Evolutionary conservation across 1,140 invertebrate genomes (phyloP), one percentile per base, ranked within the genome.

Genomic region (Monochamus saltuarius): DNA sequence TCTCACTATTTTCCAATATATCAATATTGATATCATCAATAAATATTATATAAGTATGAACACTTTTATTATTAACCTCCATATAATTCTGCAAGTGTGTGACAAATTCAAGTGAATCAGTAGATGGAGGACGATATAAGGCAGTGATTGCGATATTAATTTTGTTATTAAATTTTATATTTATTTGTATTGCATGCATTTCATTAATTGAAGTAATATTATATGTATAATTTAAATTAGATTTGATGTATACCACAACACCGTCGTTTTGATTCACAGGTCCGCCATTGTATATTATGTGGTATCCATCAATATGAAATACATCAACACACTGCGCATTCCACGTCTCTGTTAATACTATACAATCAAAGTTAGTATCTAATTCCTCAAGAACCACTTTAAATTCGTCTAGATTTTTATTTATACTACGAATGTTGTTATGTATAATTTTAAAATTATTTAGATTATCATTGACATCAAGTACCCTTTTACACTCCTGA

Each of bases 11-110:
- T 45, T 14, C 7, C 16, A 45, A 14, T 9, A 45, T 45, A 14
- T 45, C 42, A 45, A 45, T 45, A 45, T 45, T 45, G 9, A 45
- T 45, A 14, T 45, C 42, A 14, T 14, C 42, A 45, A 45, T 45
- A 14, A 45, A 10, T 7, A 45, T 45, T 11, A 14, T 11, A 14
- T 45, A 45, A 7, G 42, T 45, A 14, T 9, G 9, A 45, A 11
- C 42, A 14, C 9, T 45, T 45, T 14, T 9, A 7, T 45, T 14
- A 14, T 45, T 38, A 7, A 38, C n/a, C n/a, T n/a, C n/a, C 42
- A 45, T 11, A 14, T 9, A 45, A 11, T 45, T 14, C 9, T 14
- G 9, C 16, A 45, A 14, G 42, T 9, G 16, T 45, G 16, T 9
- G 16, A 11, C 16, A 14, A 45, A 45, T 45, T 45, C 42, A 14